Conservation (phyloP, 2,888 invertebrate species). For the Bellardia bayeri region DNA sequence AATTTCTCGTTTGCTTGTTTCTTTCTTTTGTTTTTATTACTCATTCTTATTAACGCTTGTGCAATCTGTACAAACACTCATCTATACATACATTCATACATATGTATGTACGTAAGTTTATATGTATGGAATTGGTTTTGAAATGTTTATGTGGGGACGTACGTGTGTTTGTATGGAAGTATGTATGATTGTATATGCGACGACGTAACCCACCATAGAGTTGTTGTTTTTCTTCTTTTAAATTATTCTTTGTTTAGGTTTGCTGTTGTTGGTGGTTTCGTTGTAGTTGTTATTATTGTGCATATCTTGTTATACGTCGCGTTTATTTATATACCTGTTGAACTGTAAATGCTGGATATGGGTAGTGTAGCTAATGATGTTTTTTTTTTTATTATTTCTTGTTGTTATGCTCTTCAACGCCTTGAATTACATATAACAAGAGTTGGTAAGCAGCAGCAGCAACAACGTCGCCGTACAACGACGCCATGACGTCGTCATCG, state of each 20-base stretch:
- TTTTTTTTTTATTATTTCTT: slow-evolving; percentile 33
- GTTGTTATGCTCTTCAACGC: slow-evolving; percentile 61
- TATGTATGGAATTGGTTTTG: too few species aligned
- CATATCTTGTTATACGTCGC: slow-evolving; percentile 52
- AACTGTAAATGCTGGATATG: slow-evolving; percentile 61
- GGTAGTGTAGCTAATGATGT: slow-evolving; percentile 62
- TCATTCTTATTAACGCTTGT: slow-evolving; percentile 58
- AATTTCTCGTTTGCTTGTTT: slow-evolving; percentile 12
- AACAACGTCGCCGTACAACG: slow-evolving; percentile 41
- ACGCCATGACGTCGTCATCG: slow-evolving; percentile 59
- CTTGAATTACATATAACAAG: slow-evolving; percentile 65
- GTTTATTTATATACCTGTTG: slow-evolving; percentile 69
- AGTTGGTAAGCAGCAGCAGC: slow-evolving; percentile 46
- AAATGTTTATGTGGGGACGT: too few species aligned
- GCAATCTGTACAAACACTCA: slow-evolving; percentile 61
- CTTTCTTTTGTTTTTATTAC: slow-evolving; percentile 53
- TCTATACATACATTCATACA: slow-evolving; percentile 15
- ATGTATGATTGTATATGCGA: neutral
- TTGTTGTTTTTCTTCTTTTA: slow-evolving; percentile 47
- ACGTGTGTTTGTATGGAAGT: neutral
- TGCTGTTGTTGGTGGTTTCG: slow-evolving; percentile 25
- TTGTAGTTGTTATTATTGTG: slow-evolving; percentile 33
- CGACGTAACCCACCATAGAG: slow-evolving; percentile 51
- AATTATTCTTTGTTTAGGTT: slow-evolving; percentile 55
- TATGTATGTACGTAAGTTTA: neutral